A percentile compares a stretch with the other conserved stretches of the same genome.
phyloP scores from a whole-genome alignment of 2,113 vertebrate species.

The Picathartes gymnocephalus region DNA sequence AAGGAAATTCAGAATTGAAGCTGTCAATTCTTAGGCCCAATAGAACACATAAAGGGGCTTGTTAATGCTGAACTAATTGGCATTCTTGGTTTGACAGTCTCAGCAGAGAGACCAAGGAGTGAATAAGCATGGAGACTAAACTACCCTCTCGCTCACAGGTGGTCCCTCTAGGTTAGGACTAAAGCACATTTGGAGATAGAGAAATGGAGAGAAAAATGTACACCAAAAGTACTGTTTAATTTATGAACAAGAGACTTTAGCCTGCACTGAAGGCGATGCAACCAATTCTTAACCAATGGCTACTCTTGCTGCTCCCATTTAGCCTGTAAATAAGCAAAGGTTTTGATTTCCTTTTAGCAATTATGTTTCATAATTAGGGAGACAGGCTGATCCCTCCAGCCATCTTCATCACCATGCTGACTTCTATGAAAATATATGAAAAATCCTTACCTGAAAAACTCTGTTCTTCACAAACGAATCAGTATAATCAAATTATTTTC shows the following conservation, averaged over 20 bases:
- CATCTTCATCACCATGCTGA: not conserved
- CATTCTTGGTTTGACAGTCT: constrained; percentile 65
- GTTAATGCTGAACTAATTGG: constrained; percentile 69
- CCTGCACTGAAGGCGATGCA: not conserved
- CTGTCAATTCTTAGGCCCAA: constrained; percentile 64
- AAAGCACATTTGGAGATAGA: constrained; percentile 54
- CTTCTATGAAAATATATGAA: not conserved
- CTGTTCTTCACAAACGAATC: not conserved
- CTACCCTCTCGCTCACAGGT: constrained; percentile 52
- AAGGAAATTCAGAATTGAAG: constrained; percentile 59
- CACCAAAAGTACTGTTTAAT: not conserved
- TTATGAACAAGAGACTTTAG: not conserved
- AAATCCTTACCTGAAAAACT: not conserved
- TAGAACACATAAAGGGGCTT: constrained; percentile 65
- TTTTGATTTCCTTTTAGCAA: not conserved
- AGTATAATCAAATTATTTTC: not conserved
- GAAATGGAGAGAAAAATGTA: constrained; percentile 10
- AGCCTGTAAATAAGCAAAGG: not conserved
- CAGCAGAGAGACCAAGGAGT: constrained; percentile 62
- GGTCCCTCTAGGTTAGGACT: constrained; percentile 60
- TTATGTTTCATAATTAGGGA: not conserved
- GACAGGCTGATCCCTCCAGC: not conserved
- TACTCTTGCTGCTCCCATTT: not conserved
- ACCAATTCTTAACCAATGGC: not conserved
- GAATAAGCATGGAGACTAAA: constrained; percentile 66